A percentile compares a stretch with the other conserved stretches of the same genome.
Evolutionary conservation across 2,888 invertebrate species (phyloP).

Genomic region (Baccha elongata): DNA sequence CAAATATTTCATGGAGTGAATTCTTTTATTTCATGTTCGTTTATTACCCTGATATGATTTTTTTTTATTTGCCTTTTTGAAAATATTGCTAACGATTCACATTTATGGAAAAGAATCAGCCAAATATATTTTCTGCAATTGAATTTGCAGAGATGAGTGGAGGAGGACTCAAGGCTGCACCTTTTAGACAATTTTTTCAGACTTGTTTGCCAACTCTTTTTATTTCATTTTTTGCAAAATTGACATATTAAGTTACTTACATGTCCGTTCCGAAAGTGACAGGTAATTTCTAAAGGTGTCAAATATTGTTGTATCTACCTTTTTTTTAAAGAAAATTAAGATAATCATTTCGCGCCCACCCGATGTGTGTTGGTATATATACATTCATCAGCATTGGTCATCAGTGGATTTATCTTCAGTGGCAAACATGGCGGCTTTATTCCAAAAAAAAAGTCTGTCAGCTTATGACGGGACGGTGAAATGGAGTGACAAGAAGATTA

Average conservation of each 20-base stretch:
- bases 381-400: no score
- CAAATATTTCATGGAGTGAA: slow-evolving; percentile 47
- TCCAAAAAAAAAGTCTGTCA: slow-evolving; percentile 5
- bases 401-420: background rate
- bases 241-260: slow-evolving; percentile 25
- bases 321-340: background rate
- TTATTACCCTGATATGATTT: background rate
- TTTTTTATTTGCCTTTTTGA: background rate
- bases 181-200: background rate
- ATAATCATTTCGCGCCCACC: slow-evolving; percentile 33
- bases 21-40: slow-evolving; percentile 41
- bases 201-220: background rate
- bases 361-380: background rate
- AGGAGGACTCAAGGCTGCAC: slow-evolving; percentile 9
- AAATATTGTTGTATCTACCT: slow-evolving; percentile 7
- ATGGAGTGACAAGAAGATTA: slow-evolving; percentile 41
- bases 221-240: slow-evolving; percentile 7
- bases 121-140: slow-evolving; percentile 21
- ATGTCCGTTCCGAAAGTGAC: slow-evolving; percentile 31
- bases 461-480: slow-evolving; percentile 20
- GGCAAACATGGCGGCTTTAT: background rate
- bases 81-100: slow-evolving; percentile 21
- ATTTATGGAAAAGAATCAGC: background rate
- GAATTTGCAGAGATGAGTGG: slow-evolving; percentile 17
- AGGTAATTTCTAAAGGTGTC: slow-evolving; percentile 55